These are phyloP conservation scores for Vulpes ferrilata DNA, from an alignment of 2,113 vertebrate species.

Conservation along the genomic window DNA sequence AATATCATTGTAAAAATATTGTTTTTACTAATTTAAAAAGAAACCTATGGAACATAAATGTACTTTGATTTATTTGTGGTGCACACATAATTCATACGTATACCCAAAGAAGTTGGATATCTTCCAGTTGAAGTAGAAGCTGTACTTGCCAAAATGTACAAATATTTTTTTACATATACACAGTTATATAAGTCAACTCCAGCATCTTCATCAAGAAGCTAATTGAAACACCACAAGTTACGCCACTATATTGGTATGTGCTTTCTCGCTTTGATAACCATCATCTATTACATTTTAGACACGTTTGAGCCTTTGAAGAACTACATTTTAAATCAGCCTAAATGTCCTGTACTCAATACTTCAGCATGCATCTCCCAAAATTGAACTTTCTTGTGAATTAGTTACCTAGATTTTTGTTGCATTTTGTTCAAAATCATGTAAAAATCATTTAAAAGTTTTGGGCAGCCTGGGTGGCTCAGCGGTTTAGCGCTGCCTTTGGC, in stretches of 20 bases:
- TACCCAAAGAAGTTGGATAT: background rate
- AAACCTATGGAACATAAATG: background rate
- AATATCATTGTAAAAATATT: background rate
- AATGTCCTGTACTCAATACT: background rate
- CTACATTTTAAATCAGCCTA: slow-evolving; percentile 29
- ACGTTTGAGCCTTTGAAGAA: background rate
- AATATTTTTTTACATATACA: slow-evolving; percentile 28
- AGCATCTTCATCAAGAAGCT: slow-evolving; percentile 35
- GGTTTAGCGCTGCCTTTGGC: too few relatives aligned
- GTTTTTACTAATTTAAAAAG: slow-evolving; percentile 46
- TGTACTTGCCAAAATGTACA: slow-evolving; percentile 32
- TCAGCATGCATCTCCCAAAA: background rate
- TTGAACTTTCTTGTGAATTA: background rate
- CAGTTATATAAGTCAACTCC: background rate
- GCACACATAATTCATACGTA: background rate
- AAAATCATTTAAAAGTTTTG: slow-evolving; percentile 34
- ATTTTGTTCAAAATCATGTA: slow-evolving; percentile 48
- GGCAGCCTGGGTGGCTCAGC: too few relatives aligned
- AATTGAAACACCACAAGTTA: background rate
- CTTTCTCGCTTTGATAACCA: slow-evolving; percentile 12
- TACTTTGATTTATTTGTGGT: slow-evolving; percentile 27
- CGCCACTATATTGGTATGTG: background rate
- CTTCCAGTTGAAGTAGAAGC: background rate
- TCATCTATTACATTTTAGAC: background rate
- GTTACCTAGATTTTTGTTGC: background rate